Percentiles rank a stretch among this genome's conserved stretches.
Evolutionary conservation across 2,113 vertebrate genomes (phyloP).

Genomic region (Plecotus auritus): DNA sequence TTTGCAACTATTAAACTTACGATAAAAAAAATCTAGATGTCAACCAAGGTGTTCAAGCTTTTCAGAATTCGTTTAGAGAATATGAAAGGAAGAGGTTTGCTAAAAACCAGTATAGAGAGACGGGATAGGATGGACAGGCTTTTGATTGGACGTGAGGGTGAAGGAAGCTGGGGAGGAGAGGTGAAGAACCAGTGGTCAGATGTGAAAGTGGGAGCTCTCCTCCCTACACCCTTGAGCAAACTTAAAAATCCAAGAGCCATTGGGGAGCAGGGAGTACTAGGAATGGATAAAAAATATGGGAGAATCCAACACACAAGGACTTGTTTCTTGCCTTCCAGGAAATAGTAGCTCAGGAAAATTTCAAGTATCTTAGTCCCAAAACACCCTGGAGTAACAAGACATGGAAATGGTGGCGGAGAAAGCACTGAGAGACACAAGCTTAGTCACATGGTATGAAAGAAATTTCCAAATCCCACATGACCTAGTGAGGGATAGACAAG

Average conservation of each 20-base stretch:
- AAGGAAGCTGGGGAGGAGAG: neutral
- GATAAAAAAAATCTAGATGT: neutral
- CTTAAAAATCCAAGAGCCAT: neutral
- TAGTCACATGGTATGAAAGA: neutral
- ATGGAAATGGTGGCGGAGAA: neutral
- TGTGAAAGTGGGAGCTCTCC: neutral
- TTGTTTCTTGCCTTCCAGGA: neutral
- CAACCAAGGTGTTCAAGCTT: neutral
- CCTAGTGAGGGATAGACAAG: neutral
- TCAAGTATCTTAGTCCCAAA: neutral
- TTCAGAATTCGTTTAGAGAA: neutral
- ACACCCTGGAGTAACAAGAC: neutral
- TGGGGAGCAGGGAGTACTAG: neutral
- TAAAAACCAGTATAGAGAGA: neutral
- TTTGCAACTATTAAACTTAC: neutral
- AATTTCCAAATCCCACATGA: neutral
- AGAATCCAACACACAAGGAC: neutral
- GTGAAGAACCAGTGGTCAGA: neutral
- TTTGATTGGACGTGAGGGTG: neutral
- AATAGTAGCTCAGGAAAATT: neutral
- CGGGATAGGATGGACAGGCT: neutral
- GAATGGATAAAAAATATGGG: neutral
- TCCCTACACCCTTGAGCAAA: neutral
- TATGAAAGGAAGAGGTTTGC: neutral
- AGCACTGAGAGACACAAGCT: neutral